Evolutionary conservation across 1,140 invertebrate species (phyloP), one percentile per base, ranked within the genome.

Genomic region (Drosophila santomea): DNA sequence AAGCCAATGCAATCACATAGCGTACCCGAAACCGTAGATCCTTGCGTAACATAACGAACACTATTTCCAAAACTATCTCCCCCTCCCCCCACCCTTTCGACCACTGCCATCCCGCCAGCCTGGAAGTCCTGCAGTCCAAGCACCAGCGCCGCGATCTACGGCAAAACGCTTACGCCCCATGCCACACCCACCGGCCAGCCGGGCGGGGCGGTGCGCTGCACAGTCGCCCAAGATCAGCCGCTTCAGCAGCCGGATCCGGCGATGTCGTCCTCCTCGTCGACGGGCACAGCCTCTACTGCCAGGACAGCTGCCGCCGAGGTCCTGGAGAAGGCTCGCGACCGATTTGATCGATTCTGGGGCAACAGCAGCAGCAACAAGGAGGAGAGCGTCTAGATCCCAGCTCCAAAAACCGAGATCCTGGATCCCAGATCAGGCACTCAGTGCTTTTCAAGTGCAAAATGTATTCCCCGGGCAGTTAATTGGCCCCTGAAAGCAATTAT

Each of bases 261-360:
- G 14, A 66, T 76, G 44, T 73, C 83, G 55, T 86, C 89, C 35
- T 84, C 90, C 32, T 86, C 88, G 54, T 85, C 86, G 43, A 68
- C 74, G n/a, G 71, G 76, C 43, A 80, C 81, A 93, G 93, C 68
- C 83, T 77, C 85, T 91, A 93, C 62, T 52, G 93, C 83, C 36
- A 89, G 94, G 92, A 92, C 93, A 86, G 76, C 95, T 77, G 96
- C 96, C 5, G 95, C 95, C 20, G 96, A 97, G 79, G 96, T 97
- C 25, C 93, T 97, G 25, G 96, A 97, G 86, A 95, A 96, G 80
- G 96, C 97, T 69, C 95, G 96, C 62, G 96, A 95, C 91, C 95
- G 96, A 63, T 97, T 97, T 82, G 96, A 97, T 93, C 95, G 97
- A 81, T 97, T 97, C 93, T 98, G 97, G 97, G 96, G 96, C 56